Base-by-base conservation (phyloP, 2,797 vertebrate genomes). In the Brotula barbata region DNA sequence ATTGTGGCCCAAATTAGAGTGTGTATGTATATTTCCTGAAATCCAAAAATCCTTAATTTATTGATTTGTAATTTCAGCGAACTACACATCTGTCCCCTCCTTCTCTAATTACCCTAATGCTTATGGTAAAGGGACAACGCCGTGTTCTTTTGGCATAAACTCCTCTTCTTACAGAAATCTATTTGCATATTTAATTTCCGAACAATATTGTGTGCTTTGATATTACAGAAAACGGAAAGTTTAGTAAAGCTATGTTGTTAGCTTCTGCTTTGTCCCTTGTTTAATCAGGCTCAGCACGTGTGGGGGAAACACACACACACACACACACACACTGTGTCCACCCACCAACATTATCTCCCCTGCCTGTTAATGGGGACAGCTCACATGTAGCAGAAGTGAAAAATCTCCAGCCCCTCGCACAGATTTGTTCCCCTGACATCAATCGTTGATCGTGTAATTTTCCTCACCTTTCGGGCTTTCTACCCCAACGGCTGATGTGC, bases 391-490 rank as follows among this genome's bases (percentile, higher is more conserved):
- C 79, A 81, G 52, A 63, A 70, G 73, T 75, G 71, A 87, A 77
- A 89, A 84, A 87, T 83, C 61, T 62, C 64, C 61, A 73, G 64
- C 67, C 59, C 52, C 62, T 46, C 78, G 54, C 75, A 67, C 59
- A 55, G 71, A 89, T 89, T 84, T 87, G 83, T 87, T 88, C 84
- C 77, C 85, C 71, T 77, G 82, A 88, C 86, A 90, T 89, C 82
- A 87, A 83, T 80, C 83, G 79, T 85, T 87, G 83, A 84, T 88
- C 84, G 80, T 75, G 80, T 89, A 87, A 88, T 87, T 87, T 88
- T 78, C 87, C 71, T 55, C 64, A 87, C 83, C 81, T 87, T 84
- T 87, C 47, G 10, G 75, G 71, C 45, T 14, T 62, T 76, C 81
- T 51, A 73, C 75, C 58, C 58, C 50, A 61, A 73, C 65, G 76